Percentiles rank a stretch among this genome's conserved stretches.
These are phyloP conservation scores for Sylvia atricapilla DNA, from an alignment of 2,113 vertebrate genomes.

Conservation along the genomic window DNA sequence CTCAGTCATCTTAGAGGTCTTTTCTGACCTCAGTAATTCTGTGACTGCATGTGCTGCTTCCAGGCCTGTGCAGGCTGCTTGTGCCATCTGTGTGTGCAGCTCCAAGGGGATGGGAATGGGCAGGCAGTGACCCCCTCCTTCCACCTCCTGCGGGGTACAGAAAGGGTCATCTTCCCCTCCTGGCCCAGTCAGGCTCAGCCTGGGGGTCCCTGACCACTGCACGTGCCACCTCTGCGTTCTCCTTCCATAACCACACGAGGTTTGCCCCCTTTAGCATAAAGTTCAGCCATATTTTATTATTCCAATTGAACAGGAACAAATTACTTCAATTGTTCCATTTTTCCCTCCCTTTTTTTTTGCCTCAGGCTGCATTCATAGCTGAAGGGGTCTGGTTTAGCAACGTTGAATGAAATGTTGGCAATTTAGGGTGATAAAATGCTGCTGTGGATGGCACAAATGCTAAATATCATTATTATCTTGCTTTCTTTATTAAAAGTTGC, in stretches of 20 bases:
- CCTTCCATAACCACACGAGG: fast-evolving
- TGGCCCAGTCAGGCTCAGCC: background rate
- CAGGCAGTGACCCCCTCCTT: background rate
- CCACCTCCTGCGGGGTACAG: background rate
- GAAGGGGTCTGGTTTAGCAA: background rate
- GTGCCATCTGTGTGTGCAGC: background rate
- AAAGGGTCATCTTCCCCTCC: background rate
- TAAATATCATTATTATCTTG: constrained; percentile 42
- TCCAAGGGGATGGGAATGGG: background rate
- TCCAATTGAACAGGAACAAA: background rate
- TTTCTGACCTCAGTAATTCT: background rate
- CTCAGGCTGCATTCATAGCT: background rate
- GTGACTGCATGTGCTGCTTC: background rate
- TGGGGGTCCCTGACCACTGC: background rate
- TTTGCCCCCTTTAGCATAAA: background rate
- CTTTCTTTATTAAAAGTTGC: constrained; percentile 62
- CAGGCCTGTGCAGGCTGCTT: background rate
- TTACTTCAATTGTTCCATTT: background rate
- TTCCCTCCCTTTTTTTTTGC: background rate
- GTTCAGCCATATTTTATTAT: background rate
- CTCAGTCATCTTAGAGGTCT: background rate
- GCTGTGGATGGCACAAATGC: constrained; percentile 13
- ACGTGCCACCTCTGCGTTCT: background rate
- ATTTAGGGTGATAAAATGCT: constrained; percentile 16
- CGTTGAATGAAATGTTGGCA: background rate